Evolutionary conservation across 1,140 invertebrate species (phyloP), one percentile per base, ranked within the genome.

Genomic region (Chironomus striatipennis): DNA sequence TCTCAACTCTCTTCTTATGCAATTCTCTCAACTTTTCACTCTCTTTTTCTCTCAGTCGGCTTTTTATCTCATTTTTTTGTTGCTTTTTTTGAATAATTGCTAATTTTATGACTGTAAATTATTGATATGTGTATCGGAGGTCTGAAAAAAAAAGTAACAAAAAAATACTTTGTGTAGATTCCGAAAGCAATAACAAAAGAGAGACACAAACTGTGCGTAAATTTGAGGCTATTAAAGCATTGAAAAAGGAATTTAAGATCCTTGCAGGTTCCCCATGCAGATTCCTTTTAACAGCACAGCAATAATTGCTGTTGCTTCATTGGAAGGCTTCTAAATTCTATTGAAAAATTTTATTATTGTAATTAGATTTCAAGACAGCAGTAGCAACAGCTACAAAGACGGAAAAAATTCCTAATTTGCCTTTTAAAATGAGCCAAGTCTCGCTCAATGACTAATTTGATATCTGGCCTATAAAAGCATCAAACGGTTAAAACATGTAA

Each of bases 391-490:
- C n/a, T n/a, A n/a, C n/a, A n/a, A n/a, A n/a, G n/a, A n/a, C n/a
- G n/a, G 5, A 5, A 34, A 34, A 34, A 34, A 2, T 34, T 34
- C 24, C 24, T 34, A 34, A 34, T 34, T 34, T 34, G 24, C 24
- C 24, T 34, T 34, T 34, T 34, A 34, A 34, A 34, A 34, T 34
- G 24, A 34, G 24, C 24, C 24, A 34, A 34, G 24, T 34, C 24
- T 34, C 24, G 5, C 24, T 34, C 24, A 57, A 57, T 15, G 12
- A 15, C 47, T 57, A 57, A 15, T 5, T 15, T 57, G 12, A 15
- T 57, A 57, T 57, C 47, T 57, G 47, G 47, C 47, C 47, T 57
- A 57, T 57, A 57, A 57, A 57, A 57, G 47, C 47, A 57, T 57
- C 47, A 57, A 57, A 57, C 47, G 12, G 47, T 57, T 57, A 57